Percentiles rank a stretch among this genome's conserved stretches.
These are phyloP conservation scores for Panzeria rudis DNA, from an alignment of 2,888 invertebrate species.

Conservation along the genomic window DNA sequence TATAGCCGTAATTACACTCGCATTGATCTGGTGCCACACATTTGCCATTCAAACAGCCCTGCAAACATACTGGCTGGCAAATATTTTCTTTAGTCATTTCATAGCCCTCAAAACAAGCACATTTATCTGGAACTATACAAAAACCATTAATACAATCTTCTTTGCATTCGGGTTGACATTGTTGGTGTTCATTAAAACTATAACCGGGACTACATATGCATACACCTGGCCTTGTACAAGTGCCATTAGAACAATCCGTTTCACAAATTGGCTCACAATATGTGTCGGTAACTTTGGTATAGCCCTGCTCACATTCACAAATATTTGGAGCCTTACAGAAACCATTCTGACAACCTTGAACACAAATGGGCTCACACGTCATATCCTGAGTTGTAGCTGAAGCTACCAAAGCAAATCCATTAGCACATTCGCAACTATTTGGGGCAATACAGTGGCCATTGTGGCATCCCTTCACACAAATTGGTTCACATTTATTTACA, in stretches of 20 bases:
- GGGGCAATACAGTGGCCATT: conserved; percentile 80
- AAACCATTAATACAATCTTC: conserved; percentile 87
- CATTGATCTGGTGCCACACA: conserved; percentile 80
- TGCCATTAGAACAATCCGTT: conserved; percentile 77
- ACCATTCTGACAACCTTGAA: conserved; percentile 76
- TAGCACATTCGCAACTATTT: conserved; percentile 75
- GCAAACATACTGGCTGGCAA: conserved; percentile 83
- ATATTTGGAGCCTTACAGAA: conserved; percentile 87
- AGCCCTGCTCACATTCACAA: conserved; percentile 89
- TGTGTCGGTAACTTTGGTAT: conserved; percentile 73
- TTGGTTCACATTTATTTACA: conserved; percentile 84
- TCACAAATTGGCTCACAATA: conserved; percentile 75
- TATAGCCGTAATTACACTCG: conserved; percentile 41
- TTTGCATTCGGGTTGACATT: conserved; percentile 75
- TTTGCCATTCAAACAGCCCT: conserved; percentile 76
- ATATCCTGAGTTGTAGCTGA: background rate
- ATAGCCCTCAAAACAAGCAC: conserved; percentile 81
- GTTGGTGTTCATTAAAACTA: background rate
- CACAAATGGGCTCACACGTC: conserved; percentile 74
- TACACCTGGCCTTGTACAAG: conserved; percentile 77
- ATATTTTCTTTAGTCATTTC: conserved; percentile 73
- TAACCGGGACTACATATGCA: conserved; percentile 74
- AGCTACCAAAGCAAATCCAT: background rate
- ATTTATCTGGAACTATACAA: conserved; percentile 86
- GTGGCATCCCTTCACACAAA: conserved; percentile 73